Evolutionary conservation across 2,113 vertebrate genomes (phyloP), one percentile per base, ranked within the genome.

Genomic region (Spea multiplicata): DNA sequence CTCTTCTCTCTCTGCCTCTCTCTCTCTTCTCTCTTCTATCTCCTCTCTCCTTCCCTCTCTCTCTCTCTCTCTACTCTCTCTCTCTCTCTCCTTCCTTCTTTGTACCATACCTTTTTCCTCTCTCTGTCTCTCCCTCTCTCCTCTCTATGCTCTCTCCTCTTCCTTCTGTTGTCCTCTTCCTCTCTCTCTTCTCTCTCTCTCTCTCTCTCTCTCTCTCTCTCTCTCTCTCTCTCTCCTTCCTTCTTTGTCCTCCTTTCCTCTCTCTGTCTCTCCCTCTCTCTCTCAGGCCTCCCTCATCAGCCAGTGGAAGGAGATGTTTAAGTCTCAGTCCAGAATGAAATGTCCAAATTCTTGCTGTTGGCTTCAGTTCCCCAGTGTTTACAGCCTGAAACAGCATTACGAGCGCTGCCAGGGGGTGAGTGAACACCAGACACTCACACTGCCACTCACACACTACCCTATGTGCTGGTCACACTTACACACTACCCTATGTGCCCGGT

Each of bases 341-440:
- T 98, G 97, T 88, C 97, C 96, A 13, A 93, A 95, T 86, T 92
- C 94, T 0, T 95, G 96, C 85, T 99, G 96, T 90, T 98, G 96
- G 96, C 90, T 98, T 90, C 96, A 99, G 88, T 99, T 98, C 84
- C 95, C 97, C 84, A 98, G 95, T 90, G 97, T 98, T 88, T 98
- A 96, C 67, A 96, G 96, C 78, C 93, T 98, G 87, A 99, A 99
- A 88, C 98, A 97, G 89, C 97, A 99, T 88, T 98, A 97, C 88
- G 95, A 99, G 86, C 95, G 96, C 84, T 99, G 95, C 91, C 96
- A 94, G 84, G 96, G 95, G 94, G 96, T 97, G 92, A 96, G 95
- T 78, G 92, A 95, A 93, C 75, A 48, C 46, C 44, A 12, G 8
- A 12, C 44, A 30, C 64, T 12, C 30, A 30, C 30, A 30, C 30